A percentile compares a stretch with the other conserved stretches of the same genome.
Evolutionary conservation across 2,797 vertebrate species (phyloP).

Genomic region (Lepus oiostolus): DNA sequence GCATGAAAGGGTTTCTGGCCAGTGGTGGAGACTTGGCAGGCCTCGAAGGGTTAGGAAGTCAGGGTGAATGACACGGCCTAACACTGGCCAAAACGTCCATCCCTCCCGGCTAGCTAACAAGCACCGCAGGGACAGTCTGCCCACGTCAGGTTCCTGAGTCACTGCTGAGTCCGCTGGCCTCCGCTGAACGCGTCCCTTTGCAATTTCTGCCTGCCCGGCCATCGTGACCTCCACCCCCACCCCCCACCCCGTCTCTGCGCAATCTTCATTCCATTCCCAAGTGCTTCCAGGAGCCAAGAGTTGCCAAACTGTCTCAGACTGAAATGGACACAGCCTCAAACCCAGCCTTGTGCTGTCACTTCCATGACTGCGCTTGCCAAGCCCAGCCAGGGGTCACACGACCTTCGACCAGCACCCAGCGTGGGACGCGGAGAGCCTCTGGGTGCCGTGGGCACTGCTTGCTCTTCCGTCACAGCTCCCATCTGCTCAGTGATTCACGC

Average conservation of each 20-base stretch:
- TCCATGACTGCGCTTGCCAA: not conserved
- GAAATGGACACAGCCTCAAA: not conserved
- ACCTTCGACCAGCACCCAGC: not conserved
- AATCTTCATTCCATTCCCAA: not conserved
- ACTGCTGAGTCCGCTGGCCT: accelerated
- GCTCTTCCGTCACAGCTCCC: not conserved
- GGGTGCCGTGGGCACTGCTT: accelerated
- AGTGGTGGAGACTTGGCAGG: too few relatives aligned
- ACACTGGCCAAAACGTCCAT: not conserved
- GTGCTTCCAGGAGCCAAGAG: not conserved
- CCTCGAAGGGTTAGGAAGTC: not conserved
- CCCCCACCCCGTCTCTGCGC: not conserved
- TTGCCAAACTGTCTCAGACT: not conserved
- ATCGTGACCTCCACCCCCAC: accelerated
- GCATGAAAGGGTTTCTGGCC: not conserved
- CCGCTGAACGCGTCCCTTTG: not conserved
- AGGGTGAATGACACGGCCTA: not conserved
- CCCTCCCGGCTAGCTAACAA: not conserved
- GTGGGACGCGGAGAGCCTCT: not conserved
- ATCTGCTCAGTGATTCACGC: not conserved
- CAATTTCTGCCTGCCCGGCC: accelerated
- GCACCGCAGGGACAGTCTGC: not conserved
- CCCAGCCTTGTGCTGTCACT: too few relatives aligned
- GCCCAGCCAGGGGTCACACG: accelerated
- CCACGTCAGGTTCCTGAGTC: not conserved